These are phyloP conservation scores for Porites rus DNA, from an alignment of 92 coral and sea anemone genomes.

Conservation along the genomic window DNA sequence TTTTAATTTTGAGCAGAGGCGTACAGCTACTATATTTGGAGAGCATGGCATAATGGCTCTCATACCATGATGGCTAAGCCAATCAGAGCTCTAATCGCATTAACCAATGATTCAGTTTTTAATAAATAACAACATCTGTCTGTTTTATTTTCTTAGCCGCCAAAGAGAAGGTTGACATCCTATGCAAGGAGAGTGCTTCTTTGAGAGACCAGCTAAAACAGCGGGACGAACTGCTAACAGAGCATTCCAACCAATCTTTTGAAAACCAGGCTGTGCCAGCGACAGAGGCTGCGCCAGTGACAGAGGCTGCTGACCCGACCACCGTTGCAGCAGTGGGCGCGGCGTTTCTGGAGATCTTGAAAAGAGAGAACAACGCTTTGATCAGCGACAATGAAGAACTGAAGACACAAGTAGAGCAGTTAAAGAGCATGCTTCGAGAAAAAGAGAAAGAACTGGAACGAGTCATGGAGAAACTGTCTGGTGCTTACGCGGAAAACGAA, in stretches of 20 bases:
- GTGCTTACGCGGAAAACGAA: slow-evolving; percentile 61
- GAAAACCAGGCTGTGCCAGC: slow-evolving; percentile 25
- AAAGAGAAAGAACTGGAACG: slow-evolving; percentile 81
- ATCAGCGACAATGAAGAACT: slow-evolving; percentile 81
- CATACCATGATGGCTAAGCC: too few species aligned
- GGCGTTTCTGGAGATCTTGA: slow-evolving; percentile 76
- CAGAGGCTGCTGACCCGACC: slow-evolving; percentile 36
- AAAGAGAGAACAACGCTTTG: slow-evolving; percentile 84
- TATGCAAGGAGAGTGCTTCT: slow-evolving; percentile 63
- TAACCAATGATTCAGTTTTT: too few species aligned
- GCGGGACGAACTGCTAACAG: slow-evolving; percentile 37
- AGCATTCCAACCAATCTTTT: not conserved
- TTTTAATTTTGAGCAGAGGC: too few species aligned
- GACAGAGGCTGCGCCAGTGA: slow-evolving; percentile 18
- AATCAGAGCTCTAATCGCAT: too few species aligned
- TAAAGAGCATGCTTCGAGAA: slow-evolving; percentile 79
- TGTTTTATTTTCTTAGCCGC: slow-evolving; percentile 8
- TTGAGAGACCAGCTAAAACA: slow-evolving; percentile 18
- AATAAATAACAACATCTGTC: too few species aligned
- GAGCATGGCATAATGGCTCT: too few species aligned
- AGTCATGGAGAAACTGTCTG: slow-evolving; percentile 57
- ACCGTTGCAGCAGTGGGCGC: slow-evolving; percentile 34
- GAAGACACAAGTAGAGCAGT: slow-evolving; percentile 74
- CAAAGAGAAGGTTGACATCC: slow-evolving; percentile 24
- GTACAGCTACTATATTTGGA: too few species aligned